Conservation (phyloP, 2,888 invertebrate genomes). For the Tipula vernalis region DNA sequence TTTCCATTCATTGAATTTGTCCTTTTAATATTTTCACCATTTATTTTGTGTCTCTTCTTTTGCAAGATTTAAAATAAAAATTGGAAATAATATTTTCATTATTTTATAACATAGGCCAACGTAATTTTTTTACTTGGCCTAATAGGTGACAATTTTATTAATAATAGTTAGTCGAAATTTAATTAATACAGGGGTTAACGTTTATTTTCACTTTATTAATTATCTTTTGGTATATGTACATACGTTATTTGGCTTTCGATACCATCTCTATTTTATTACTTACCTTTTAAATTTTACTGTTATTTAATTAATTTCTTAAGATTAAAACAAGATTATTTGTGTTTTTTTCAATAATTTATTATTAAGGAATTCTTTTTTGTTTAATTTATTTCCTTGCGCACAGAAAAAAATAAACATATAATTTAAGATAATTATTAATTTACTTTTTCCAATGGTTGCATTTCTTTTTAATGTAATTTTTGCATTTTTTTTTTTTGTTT, state of each 20-base stretch:
- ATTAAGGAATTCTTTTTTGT: not conserved
- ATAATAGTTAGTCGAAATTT: not conserved
- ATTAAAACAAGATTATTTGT: not conserved
- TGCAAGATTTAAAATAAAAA: too few relatives aligned
- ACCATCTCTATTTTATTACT: not conserved
- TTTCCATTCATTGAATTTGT: too few relatives aligned
- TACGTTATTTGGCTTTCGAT: not conserved
- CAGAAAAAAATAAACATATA: not conserved
- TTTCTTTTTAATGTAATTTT: not conserved
- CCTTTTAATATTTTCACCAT: too few relatives aligned
- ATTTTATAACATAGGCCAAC: too few relatives aligned
- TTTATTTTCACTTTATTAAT: not conserved
- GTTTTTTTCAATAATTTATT: not conserved
- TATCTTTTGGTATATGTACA: not conserved
- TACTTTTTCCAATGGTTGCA: not conserved
- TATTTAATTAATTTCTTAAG: not conserved
- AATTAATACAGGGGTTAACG: not conserved
- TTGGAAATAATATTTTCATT: too few relatives aligned
- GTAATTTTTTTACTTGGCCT: too few relatives aligned
- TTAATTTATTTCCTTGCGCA: not conserved
- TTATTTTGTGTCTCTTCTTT: too few relatives aligned
- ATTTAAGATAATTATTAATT: constrained; percentile 4
- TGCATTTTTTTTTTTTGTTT: not conserved
- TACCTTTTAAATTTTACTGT: not conserved
- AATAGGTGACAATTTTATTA: not conserved